Base-by-base conservation (phyloP, 2,797 vertebrate genomes). In the Gallinago nigripennis region DNA sequence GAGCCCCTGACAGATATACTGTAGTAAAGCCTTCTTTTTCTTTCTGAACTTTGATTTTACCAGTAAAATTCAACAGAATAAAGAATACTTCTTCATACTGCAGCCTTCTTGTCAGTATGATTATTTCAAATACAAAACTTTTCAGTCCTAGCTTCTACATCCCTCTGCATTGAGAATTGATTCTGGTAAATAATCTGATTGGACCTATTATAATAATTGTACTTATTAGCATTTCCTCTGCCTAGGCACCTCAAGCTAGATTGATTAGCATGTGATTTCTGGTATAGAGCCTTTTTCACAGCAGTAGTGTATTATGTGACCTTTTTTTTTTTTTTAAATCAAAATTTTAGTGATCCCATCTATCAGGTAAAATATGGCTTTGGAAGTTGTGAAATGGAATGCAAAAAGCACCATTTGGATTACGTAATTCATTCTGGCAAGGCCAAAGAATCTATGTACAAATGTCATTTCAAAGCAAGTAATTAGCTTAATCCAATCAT, bases 401-500 rank as follows among this genome's bases (percentile, higher is more conserved):
- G 27, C 17, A 86, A 51, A 63, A 56, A 6, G 0, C 17, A 58
- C 12, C 2, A 23, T 58, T 94, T 69, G 58, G 8, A n/a, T 81
- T 69, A 30, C 20, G 23, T 86, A 86, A 90, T 63, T 76, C 35
- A 45, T 82, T 80, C 70, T 92, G 78, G n/a, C 66, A 79, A 90
- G 83, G 58, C 83, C 63, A 86, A 86, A 63, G 46, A 66, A 39
- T 84, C 41, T 90, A 16, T 64, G 39, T 73, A 92, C 70, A 88
- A 93, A 82, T 92, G 88, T 86, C 73, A 79, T 82, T 92, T 95
- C 80, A 70, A 84, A 93, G 80, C 66, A 90, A 90, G 58, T 83
- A 92, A 95, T 95, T 92, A 95, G 56, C 70, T 90, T 92, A 96
- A 95, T 96, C 88, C 77, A 82, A 86, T 93, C 90, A 73, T 92